phyloP scores from a whole-genome alignment of 2,888 invertebrate genomes.

The Drosophila helvetica region DNA sequence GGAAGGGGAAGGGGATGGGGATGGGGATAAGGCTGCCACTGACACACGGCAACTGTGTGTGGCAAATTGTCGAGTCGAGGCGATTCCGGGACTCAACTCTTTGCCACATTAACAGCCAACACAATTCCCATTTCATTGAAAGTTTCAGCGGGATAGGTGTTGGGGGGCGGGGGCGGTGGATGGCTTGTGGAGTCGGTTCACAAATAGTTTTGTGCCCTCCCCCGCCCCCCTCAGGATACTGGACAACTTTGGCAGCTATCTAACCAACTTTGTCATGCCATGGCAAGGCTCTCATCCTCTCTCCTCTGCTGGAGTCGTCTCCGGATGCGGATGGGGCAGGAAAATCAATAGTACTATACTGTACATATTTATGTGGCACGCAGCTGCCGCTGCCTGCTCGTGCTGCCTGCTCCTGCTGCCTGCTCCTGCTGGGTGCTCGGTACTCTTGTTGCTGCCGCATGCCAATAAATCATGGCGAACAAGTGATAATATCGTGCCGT shows the following conservation, averaged over 20 bases:
- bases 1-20: slow-evolving; percentile 6
- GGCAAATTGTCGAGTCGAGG: slow-evolving; percentile 38
- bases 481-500: slow-evolving; percentile 34
- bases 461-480: slow-evolving; percentile 60
- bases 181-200: slow-evolving; percentile 30
- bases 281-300: slow-evolving; percentile 54
- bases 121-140: slow-evolving; percentile 46
- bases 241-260: slow-evolving; percentile 52
- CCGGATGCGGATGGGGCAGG: slow-evolving; percentile 5
- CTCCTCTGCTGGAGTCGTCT: slow-evolving; percentile 13
- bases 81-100: slow-evolving; percentile 26
- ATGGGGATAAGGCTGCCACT: slow-evolving; percentile 33
- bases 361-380: slow-evolving; percentile 32
- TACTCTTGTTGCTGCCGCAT: slow-evolving; percentile 3
- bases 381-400: slow-evolving; percentile 39
- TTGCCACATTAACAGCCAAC: slow-evolving; percentile 23
- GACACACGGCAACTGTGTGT: slow-evolving; percentile 35
- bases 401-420: background rate
- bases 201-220: slow-evolving; percentile 51
- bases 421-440: background rate
- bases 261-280: slow-evolving; percentile 64
- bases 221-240: slow-evolving; percentile 29
- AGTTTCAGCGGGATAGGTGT: slow-evolving; percentile 32
- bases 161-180: slow-evolving; percentile 14
- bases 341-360: slow-evolving; percentile 59